A percentile compares a stretch with the other conserved stretches of the same genome.
These are phyloP conservation scores for Cordilura impudica DNA, from an alignment of 2,888 invertebrate species.

Conservation along the genomic window DNA sequence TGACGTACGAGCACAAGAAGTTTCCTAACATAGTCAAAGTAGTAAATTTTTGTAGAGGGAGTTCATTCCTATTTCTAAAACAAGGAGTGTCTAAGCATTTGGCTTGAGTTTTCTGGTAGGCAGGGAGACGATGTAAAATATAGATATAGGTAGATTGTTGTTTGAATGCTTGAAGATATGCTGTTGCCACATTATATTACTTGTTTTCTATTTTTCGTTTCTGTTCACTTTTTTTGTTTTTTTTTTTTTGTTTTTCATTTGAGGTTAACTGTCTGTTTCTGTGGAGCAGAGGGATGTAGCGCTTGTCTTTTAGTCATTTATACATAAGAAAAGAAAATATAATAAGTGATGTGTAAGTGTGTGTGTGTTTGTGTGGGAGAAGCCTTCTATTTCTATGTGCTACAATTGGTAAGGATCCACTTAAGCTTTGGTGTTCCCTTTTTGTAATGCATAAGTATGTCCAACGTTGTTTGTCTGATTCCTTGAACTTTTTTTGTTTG, in stretches of 20 bases:
- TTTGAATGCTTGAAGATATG: background rate
- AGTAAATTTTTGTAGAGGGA: background rate
- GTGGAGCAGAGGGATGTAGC: background rate
- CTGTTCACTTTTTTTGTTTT: background rate
- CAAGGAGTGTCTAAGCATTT: constrained; percentile 49
- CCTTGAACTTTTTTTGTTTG: background rate
- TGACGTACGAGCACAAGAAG: constrained; percentile 32
- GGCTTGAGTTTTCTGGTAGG: background rate
- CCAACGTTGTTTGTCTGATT: constrained; percentile 5
- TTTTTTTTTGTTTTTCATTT: background rate
- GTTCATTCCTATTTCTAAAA: constrained; percentile 7
- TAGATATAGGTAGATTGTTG: background rate
- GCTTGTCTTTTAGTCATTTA: background rate
- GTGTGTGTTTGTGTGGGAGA: too few species aligned
- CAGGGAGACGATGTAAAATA: background rate
- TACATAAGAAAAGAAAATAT: background rate
- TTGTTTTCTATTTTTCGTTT: background rate
- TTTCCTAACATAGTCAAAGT: constrained; percentile 3
- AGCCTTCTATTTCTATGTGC: background rate
- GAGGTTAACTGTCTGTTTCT: constrained; percentile 2
- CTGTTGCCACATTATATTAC: constrained; percentile 13
- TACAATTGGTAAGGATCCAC: background rate
- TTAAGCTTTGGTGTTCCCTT: background rate
- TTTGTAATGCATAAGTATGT: background rate
- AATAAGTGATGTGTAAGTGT: background rate